Conservation (phyloP, 2,113 vertebrate species). For the Typhlomys cinereus region DNA sequence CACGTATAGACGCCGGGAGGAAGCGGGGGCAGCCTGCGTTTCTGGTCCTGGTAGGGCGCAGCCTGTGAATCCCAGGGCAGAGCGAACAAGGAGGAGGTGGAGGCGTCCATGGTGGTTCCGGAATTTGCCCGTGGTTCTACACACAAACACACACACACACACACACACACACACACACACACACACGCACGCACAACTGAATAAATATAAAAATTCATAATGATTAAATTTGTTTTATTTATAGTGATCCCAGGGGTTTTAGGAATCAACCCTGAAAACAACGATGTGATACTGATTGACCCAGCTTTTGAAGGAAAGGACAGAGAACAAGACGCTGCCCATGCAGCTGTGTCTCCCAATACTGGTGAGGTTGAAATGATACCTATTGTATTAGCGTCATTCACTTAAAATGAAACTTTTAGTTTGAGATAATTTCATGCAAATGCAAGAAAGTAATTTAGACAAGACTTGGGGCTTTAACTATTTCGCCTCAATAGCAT, state of each 20-base stretch:
- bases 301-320: neutral
- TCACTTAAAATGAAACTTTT: neutral
- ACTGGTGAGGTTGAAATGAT: slow-evolving; percentile 43
- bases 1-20: too few relatives aligned
- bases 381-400: neutral
- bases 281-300: neutral
- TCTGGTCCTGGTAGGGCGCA: too few relatives aligned
- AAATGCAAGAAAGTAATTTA: neutral
- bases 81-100: too few relatives aligned
- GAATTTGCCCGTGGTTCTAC: too few relatives aligned
- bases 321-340: neutral
- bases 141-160: too few relatives aligned
- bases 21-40: too few relatives aligned
- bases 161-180: too few relatives aligned
- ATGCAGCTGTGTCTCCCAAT: neutral
- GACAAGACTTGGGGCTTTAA: neutral
- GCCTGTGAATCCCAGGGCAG: too few relatives aligned
- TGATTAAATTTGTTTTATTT: neutral
- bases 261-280: neutral
- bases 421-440: neutral
- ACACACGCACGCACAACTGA: too few relatives aligned
- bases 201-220: too few relatives aligned
- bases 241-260: neutral
- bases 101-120: too few relatives aligned
- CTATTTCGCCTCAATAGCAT: neutral